phyloP scores from a whole-genome alignment of 2,113 vertebrate species.

The Tetrax tetrax region DNA sequence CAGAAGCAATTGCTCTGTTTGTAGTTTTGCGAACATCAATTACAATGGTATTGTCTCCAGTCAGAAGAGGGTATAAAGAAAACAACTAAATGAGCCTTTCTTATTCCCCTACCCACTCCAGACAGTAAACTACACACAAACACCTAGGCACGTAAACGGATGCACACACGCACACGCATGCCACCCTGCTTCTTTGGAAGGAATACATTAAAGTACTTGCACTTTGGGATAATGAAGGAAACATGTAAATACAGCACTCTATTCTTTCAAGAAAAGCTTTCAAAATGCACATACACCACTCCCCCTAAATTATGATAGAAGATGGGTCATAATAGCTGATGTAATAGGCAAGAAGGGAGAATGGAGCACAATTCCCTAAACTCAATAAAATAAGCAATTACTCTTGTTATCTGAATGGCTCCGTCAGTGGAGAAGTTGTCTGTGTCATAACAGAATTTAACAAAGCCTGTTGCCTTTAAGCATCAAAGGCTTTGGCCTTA shows the following conservation, averaged over 20 bases:
- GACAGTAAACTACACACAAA: not conserved
- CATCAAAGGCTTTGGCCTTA: constrained; percentile 70
- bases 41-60: not conserved
- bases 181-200: not conserved
- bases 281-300: constrained; percentile 57
- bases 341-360: constrained; percentile 73
- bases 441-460: constrained; percentile 68
- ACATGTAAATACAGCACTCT: constrained; percentile 45
- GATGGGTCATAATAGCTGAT: constrained; percentile 74
- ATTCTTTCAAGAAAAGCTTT: constrained; percentile 68
- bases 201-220: constrained; percentile 35
- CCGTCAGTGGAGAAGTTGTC: constrained; percentile 62
- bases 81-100: not conserved
- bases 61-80: not conserved
- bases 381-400: constrained; percentile 80
- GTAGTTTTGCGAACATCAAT: constrained; percentile 14
- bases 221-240: constrained; percentile 55
- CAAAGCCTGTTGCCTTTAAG: constrained; percentile 74
- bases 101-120: not conserved
- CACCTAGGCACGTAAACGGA: not conserved
- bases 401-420: constrained; percentile 69
- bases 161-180: not conserved
- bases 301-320: constrained; percentile 72
- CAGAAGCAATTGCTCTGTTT: constrained; percentile 64
- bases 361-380: constrained; percentile 71